Base-by-base conservation (phyloP, 2,888 invertebrate species). In the Calliscelio sp. region DNA sequence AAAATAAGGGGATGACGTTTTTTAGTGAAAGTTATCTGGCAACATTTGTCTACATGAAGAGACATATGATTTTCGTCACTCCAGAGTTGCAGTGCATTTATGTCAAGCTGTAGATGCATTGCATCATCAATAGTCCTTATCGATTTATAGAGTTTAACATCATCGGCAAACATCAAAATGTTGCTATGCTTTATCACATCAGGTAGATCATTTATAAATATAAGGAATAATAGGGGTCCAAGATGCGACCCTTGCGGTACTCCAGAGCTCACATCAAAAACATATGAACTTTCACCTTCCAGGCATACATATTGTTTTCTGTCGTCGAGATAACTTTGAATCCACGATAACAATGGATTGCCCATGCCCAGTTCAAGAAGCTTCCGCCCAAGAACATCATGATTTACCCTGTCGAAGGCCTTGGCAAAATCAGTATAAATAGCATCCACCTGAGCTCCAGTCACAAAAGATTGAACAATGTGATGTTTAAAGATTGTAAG, bases 181-280 rank as follows among this genome's bases (percentile, higher is more conserved):
- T 16, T 14, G n/a, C 44, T 14, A 4, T 44, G 14, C 14, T 14
- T 51, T 18, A 51, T 44, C n/a, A 16, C 14, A n/a, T 11, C 14
- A 44, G 44, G 44, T 10, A 44, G 44, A 44, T 44, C 44, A 44
- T 44, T 44, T n/a, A 44, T 44, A 14, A 44, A 44, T 44, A 44
- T n/a, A 44, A n/a, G n/a, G 44, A 44, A 44, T 44, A 44, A 44
- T 5, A 44, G n/a, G 14, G 44, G 44, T 5, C 44, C 44, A 20
- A 49, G 20, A 20, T 49, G 49, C 4, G 41, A 41, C 14, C 41
- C n/a, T 41, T 20, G 49, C 5, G 2, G n/a, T 49, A 53, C 25
- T 14, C 53, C 25, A 24, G 53, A 53, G 3, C 1, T 2, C 2
- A 53, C 25, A 16, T 25, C 53, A 53, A 53, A 53, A 14, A 16